A percentile compares a stretch with the other conserved stretches of the same genome.
Evolutionary conservation across 2,888 invertebrate species (phyloP).

Genomic region (Thymelicus sylvestris): DNA sequence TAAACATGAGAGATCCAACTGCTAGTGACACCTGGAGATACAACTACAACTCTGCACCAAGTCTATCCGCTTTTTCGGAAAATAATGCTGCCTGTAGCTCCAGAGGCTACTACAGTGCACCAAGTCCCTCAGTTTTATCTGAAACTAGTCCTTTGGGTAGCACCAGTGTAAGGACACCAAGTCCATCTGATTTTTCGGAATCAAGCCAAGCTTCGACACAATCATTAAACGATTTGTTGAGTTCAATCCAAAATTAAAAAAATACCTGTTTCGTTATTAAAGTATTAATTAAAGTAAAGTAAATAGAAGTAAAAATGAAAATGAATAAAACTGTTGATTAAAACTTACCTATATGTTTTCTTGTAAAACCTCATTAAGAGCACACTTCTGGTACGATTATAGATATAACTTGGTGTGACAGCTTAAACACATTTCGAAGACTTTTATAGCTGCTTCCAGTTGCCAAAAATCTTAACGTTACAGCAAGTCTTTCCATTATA

Average conservation of each 20-base stretch:
- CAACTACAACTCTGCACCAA: slow-evolving; percentile 42
- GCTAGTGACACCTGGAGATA: no score
- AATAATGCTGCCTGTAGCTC: slow-evolving; percentile 46
- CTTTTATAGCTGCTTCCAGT: slow-evolving; percentile 48
- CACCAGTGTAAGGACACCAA: slow-evolving; percentile 40
- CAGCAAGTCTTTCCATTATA: no score
- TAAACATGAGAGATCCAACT: no score
- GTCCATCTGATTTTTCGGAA: slow-evolving; percentile 43
- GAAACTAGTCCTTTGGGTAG: slow-evolving; percentile 42
- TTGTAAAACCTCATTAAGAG: slow-evolving; percentile 45
- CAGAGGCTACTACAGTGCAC: slow-evolving; percentile 46
- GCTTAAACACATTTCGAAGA: slow-evolving; percentile 47
- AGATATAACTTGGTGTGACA: slow-evolving; percentile 47
- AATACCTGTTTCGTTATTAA: slow-evolving; percentile 32
- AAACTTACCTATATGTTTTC: slow-evolving; percentile 46
- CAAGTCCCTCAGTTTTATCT: slow-evolving; percentile 41
- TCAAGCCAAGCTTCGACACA: slow-evolving; percentile 42
- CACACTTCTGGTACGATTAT: slow-evolving; percentile 48
- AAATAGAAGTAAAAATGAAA: slow-evolving; percentile 36
- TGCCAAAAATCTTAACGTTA: no score
- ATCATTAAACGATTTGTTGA: slow-evolving; percentile 46
- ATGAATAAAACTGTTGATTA: slow-evolving; percentile 44
- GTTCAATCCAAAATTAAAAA: slow-evolving; percentile 44
- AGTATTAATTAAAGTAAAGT: no score
- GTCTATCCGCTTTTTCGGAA: slow-evolving; percentile 43